These are phyloP conservation scores for Ctenopoma multispine DNA, from an alignment of 2,797 vertebrate species.

Conservation along the genomic window DNA sequence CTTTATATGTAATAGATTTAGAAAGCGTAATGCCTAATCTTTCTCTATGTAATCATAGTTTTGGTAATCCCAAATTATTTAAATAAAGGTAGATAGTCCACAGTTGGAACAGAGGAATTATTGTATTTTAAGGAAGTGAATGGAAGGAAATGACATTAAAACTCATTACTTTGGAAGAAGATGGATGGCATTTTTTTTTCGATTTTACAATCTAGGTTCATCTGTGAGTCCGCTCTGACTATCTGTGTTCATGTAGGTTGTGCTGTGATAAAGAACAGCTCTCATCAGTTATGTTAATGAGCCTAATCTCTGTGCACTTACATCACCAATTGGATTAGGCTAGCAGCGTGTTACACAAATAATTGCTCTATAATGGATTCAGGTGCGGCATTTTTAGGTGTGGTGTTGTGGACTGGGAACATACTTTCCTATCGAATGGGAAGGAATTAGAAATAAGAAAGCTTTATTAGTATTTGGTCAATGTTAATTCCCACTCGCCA, in stretches of 20 bases:
- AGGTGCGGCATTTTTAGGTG: neutral
- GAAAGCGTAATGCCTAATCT: no score
- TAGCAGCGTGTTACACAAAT: slow-evolving; percentile 29
- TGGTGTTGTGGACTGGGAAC: neutral
- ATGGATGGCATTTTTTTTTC: slow-evolving; percentile 1
- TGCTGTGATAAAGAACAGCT: slow-evolving; percentile 35
- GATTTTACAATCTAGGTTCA: neutral
- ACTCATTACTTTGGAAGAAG: neutral
- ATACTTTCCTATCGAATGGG: neutral
- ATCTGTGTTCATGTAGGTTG: slow-evolving; percentile 7
- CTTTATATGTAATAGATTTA: no score
- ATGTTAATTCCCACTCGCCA: no score
- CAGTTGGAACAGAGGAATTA: no score
- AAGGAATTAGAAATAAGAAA: neutral
- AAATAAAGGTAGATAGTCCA: no score
- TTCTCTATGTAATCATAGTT: no score
- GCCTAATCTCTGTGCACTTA: slow-evolving; percentile 55
- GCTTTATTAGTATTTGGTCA: no score
- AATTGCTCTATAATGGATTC: slow-evolving; percentile 17
- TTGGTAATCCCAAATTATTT: no score
- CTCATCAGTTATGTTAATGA: slow-evolving; percentile 56
- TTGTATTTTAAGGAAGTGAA: no score
- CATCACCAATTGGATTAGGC: slow-evolving; percentile 63
- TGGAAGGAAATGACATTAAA: neutral
- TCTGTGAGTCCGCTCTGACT: slow-evolving; percentile 9